Conservation (phyloP, 2,113 vertebrate genomes). For the Etheostoma spectabile region DNA sequence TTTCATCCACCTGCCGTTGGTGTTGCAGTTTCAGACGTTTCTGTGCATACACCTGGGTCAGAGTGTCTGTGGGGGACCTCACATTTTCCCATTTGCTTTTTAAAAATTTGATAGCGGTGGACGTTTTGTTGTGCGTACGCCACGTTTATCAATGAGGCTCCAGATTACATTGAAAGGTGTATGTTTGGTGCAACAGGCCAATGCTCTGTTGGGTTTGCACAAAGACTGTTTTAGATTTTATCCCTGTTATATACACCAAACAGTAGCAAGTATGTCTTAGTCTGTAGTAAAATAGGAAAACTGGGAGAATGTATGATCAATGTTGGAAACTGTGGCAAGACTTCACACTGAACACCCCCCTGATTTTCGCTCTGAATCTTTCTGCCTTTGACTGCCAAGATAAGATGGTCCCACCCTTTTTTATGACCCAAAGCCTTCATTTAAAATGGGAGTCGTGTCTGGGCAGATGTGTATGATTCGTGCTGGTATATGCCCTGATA, state of each 20-base stretch:
- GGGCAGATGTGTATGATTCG: constrained; percentile 27
- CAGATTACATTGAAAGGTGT: background rate
- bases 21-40: too few species aligned
- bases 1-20: too few species aligned
- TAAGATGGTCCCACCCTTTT: background rate
- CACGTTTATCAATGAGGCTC: too few species aligned
- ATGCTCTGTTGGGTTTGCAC: background rate
- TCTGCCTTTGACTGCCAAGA: constrained; percentile 10
- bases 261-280: background rate
- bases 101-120: too few species aligned
- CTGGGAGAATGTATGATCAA: background rate
- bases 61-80: too few species aligned
- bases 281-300: background rate
- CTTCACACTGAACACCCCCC: background rate
- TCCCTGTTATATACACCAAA: too few species aligned
- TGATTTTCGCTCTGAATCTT: background rate
- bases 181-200: background rate
- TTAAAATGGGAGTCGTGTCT: background rate
- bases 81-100: too few species aligned
- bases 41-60: too few species aligned
- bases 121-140: too few species aligned
- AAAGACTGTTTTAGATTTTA: background rate
- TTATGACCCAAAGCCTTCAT: background rate
- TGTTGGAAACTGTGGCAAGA: background rate
- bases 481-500: constrained; percentile 10